These are phyloP conservation scores for Cervus canadensis DNA, from an alignment of 2,113 vertebrate species.

Conservation along the genomic window DNA sequence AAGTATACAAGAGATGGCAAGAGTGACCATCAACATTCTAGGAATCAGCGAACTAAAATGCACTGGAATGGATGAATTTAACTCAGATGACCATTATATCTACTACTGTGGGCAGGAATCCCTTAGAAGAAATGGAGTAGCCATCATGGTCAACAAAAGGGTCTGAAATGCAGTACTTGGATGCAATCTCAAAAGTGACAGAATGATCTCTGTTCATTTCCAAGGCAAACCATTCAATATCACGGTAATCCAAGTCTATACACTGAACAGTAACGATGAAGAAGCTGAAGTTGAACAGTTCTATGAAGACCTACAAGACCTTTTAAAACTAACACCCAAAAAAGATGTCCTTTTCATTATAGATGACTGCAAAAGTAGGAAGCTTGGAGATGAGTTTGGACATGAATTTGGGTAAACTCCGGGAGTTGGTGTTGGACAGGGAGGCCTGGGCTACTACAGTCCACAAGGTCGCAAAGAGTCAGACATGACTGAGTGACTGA, in stretches of 20 bases:
- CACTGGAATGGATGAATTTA: not conserved
- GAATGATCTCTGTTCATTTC: not conserved
- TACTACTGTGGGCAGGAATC: not conserved
- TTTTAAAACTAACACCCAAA: not conserved
- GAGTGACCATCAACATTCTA: not conserved
- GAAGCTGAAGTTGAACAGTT: not conserved
- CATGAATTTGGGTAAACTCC: not conserved
- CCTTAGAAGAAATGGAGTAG: not conserved
- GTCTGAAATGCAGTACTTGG: not conserved
- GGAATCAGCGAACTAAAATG: not conserved
- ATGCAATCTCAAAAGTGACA: not conserved
- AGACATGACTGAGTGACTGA: not conserved
- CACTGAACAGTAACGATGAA: fast-evolving
- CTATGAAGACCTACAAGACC: not conserved
- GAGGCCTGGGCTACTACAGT: not conserved
- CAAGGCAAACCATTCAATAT: not conserved
- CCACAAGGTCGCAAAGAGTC: not conserved
- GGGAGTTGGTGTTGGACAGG: not conserved
- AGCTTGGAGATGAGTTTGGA: not conserved
- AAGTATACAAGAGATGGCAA: not conserved
- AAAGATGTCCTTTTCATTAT: not conserved
- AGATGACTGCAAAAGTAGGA: not conserved
- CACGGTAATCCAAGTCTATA: not conserved
- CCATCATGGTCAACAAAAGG: not conserved
- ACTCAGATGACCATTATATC: not conserved